Conservation (phyloP, 2,797 vertebrate genomes). For the Galagoides demidoff region DNA sequence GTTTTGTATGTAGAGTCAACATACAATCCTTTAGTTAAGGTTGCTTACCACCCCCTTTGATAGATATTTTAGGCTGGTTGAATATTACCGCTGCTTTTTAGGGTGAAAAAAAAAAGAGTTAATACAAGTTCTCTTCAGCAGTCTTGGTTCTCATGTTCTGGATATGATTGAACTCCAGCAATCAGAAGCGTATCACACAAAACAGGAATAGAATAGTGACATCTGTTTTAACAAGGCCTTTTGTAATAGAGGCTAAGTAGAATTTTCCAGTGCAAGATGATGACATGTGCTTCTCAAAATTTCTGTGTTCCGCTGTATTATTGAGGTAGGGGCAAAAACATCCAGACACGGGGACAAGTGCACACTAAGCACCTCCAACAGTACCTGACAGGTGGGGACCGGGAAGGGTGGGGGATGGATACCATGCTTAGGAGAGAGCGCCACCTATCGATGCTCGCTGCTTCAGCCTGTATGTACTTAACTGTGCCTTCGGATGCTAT, state of each 20-base stretch:
- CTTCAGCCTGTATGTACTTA: neutral
- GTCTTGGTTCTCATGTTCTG: neutral
- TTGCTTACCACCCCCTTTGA: neutral
- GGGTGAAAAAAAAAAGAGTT: neutral
- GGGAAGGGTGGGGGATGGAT: neutral
- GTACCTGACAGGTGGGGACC: neutral
- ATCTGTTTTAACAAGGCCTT: neutral
- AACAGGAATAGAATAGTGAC: neutral
- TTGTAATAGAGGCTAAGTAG: neutral
- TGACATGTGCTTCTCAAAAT: neutral
- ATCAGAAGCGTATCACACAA: neutral
- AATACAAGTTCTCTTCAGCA: neutral
- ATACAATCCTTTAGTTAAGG: neutral
- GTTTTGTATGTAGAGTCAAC: neutral
- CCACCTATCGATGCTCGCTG: neutral
- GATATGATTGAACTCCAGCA: neutral
- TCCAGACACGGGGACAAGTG: neutral
- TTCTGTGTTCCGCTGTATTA: neutral
- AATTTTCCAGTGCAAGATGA: neutral
- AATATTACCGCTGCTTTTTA: neutral
- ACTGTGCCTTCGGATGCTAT: neutral
- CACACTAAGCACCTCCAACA: neutral
- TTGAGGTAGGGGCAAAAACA: neutral
- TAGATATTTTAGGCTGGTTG: neutral
- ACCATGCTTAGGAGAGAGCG: neutral